phyloP scores from a whole-genome alignment of 53 echinoderm and acorn worm species.

The Holothuria scabra region DNA sequence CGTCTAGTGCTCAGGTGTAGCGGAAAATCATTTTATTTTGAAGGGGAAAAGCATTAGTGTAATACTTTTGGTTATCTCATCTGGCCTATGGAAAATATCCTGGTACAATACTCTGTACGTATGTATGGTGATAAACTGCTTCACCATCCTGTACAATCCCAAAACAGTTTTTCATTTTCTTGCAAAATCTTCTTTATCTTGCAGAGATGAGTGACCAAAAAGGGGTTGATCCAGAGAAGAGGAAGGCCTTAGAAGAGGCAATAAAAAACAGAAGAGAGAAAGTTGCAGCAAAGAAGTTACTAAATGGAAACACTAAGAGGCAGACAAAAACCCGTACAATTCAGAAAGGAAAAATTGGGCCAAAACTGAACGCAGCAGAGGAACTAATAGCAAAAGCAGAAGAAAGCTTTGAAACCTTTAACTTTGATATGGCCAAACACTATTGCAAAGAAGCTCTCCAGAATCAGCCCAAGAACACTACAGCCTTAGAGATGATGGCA shows the following conservation, averaged over 20 bases:
- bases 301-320: not conserved
- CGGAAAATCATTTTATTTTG: no score
- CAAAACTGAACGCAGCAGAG: not conserved
- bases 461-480: slow-evolving; percentile 70
- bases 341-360: not conserved
- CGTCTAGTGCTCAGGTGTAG: no score
- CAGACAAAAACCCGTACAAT: not conserved
- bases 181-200: no score
- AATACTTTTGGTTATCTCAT: no score
- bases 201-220: not conserved
- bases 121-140: no score
- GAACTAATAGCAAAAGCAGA: slow-evolving; percentile 41
- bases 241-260: slow-evolving; percentile 18
- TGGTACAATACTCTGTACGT: no score
- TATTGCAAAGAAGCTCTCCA: slow-evolving; percentile 86
- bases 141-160: no score
- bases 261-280: slow-evolving; percentile 25
- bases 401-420: slow-evolving; percentile 82
- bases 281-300: not conserved
- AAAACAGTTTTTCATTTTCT: no score
- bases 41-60: no score
- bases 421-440: slow-evolving; percentile 90
- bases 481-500: slow-evolving; percentile 76
- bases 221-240: slow-evolving; percentile 6
- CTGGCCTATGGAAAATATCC: no score